Base-by-base conservation (phyloP, 2,888 invertebrate genomes). In the Troides helena region DNA sequence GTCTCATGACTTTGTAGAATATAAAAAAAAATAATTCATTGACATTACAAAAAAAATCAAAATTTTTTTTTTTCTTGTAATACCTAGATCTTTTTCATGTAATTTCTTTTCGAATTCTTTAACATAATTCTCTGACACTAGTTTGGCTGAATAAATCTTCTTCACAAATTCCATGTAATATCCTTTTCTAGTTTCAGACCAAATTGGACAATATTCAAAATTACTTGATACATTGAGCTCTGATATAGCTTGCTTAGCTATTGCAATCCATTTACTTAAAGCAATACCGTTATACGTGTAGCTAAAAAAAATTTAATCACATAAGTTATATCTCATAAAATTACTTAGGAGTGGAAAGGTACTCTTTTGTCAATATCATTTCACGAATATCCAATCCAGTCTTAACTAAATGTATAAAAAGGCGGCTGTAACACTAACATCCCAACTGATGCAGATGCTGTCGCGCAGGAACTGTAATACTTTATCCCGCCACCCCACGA, bases 161-260 rank as follows among this genome's bases (percentile, higher is more conserved):
- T 84, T 86, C 0, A 91, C 75, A 71, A 92, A 85, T 65, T 89
- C 87, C 50, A 84, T 73, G 2, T 82, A 82, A 68, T 79, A 83
- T 10, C 79, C 77, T 62, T 84, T 85, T 68, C 81, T 88, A 77
- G 81, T 81, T 71, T 93, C 85, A 76, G 81, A 81, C 94, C 94
- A 88, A 77, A 92, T 84, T 1, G 89, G 88, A 63, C 88, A 86
- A 72, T 93, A 92, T 72, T 92, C 88, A 72, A 92, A 93, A 63
- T 88, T 90, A 0, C 93, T 81, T 0, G 93, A 90, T 72, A 90
- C 80, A 74, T 93, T 93, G 18, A 92, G 82, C 73, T 94, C 95
- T 62, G 95, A 94, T 76, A 95, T 90, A 21, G 92, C 86, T 78
- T 92, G 92, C 74, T 92, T 92, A 2, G 91, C 92, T 63, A 91